These are phyloP conservation scores for Acleris literana DNA, from an alignment of 2,888 invertebrate genomes.

Conservation along the genomic window DNA sequence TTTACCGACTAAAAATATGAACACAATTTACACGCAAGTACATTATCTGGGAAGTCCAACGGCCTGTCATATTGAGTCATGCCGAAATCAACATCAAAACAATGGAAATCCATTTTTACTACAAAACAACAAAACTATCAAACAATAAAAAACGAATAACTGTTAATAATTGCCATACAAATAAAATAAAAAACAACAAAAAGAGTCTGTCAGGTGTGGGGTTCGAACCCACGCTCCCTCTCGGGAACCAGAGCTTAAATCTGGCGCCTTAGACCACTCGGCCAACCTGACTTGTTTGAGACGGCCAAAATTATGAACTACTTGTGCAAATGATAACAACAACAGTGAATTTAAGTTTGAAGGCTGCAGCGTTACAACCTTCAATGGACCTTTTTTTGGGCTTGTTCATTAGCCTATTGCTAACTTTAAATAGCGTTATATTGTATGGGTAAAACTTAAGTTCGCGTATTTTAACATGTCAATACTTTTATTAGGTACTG, in stretches of 20 bases:
- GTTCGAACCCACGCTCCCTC: constrained; percentile 93
- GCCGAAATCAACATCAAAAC: too few species aligned
- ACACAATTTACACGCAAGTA: too few species aligned
- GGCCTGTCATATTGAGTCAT: too few species aligned
- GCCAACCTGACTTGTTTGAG: constrained; percentile 86
- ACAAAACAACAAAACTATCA: too few species aligned
- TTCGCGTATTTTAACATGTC: too few species aligned
- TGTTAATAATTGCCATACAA: background rate
- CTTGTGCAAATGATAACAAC: constrained; percentile 17
- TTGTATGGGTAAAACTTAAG: too few species aligned
- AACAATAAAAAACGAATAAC: too few species aligned
- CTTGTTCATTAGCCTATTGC: background rate
- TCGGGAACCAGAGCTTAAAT: constrained; percentile 92
- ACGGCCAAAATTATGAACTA: constrained; percentile 36
- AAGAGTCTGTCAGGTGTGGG: constrained; percentile 87
- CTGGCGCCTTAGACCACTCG: constrained; percentile 93
- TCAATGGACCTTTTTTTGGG: background rate
- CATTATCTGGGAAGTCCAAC: too few species aligned
- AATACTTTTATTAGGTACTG: too few species aligned
- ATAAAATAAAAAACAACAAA: constrained; percentile 39
- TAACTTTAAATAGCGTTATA: background rate
- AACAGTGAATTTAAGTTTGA: constrained; percentile 10
- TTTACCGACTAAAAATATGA: too few species aligned
- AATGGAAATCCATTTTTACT: background rate
- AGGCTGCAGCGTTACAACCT: background rate